These are phyloP conservation scores for Phocides pigmalion DNA, from an alignment of 1,140 invertebrate genomes.

Conservation along the genomic window DNA sequence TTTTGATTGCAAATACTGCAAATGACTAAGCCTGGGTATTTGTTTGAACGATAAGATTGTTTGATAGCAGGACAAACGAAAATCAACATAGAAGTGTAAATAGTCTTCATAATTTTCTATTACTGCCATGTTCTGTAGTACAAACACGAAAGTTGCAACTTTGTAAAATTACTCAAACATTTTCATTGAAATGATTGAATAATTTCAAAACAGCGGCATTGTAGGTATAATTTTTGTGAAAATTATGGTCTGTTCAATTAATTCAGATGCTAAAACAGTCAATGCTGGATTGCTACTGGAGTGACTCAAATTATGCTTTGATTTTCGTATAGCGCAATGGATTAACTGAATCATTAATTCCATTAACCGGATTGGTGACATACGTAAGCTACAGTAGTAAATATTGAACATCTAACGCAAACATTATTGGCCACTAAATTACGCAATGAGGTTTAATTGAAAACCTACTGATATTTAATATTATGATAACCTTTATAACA, in stretches of 20 bases:
- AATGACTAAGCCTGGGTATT: slow-evolving; percentile 19
- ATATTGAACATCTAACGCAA: no score
- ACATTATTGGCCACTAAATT: no score
- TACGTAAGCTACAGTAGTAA: no score
- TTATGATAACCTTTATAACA: no score
- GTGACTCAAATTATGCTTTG: neutral
- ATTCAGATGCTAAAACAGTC: neutral
- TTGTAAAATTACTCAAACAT: slow-evolving; percentile 11
- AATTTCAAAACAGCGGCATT: neutral
- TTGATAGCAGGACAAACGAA: slow-evolving; percentile 17
- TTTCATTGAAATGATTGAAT: slow-evolving; percentile 18
- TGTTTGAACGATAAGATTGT: slow-evolving; percentile 26
- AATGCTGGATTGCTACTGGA: neutral
- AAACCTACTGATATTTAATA: no score
- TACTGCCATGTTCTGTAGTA: slow-evolving; percentile 10
- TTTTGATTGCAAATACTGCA: slow-evolving; percentile 21
- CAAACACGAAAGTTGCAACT: slow-evolving; percentile 3
- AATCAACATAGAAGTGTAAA: slow-evolving; percentile 26
- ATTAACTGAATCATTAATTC: no score
- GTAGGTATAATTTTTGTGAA: neutral
- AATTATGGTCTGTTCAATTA: neutral
- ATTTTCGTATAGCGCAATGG: no score
- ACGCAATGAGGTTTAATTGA: no score
- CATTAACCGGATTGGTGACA: no score
- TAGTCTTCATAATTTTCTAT: slow-evolving; percentile 27